phyloP scores from a whole-genome alignment of 2,113 vertebrate species.

The Mola mola region DNA sequence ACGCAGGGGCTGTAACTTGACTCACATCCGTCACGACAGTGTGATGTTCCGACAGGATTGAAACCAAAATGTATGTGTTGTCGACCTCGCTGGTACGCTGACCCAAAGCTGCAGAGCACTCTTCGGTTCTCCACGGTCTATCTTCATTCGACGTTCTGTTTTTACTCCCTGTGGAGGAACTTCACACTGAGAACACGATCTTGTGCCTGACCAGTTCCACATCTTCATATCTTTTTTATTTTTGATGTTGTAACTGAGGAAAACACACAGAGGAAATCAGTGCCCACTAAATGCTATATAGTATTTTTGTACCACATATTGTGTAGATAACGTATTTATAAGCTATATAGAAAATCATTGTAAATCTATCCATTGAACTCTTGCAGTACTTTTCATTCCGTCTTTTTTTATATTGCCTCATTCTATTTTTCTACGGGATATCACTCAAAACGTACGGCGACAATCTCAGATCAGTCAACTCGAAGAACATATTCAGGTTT shows the following conservation, averaged over 20 bases:
- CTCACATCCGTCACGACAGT: no score
- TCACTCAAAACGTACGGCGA: slow-evolving; percentile 77
- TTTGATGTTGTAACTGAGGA: slow-evolving; percentile 9
- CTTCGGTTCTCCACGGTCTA: no score
- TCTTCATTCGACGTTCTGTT: no score
- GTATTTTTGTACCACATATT: slow-evolving; percentile 90
- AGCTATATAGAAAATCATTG: slow-evolving; percentile 89
- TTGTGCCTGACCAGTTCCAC: slow-evolving; percentile 84
- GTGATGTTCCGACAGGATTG: slow-evolving; percentile 6
- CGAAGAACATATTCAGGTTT: slow-evolving; percentile 64
- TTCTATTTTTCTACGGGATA: slow-evolving; percentile 85
- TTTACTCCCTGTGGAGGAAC: no score
- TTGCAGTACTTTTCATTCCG: slow-evolving; percentile 86
- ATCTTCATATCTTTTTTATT: slow-evolving; percentile 68
- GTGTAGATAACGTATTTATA: slow-evolving; percentile 93
- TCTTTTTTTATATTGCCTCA: slow-evolving; percentile 81
- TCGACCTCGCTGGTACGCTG: no score
- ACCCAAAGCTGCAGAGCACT: no score
- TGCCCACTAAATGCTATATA: slow-evolving; percentile 83
- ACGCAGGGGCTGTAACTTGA: no score
- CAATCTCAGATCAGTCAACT: slow-evolving; percentile 72
- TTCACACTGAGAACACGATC: no score
- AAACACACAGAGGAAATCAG: slow-evolving; percentile 64
- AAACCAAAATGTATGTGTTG: no score
- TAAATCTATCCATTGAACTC: slow-evolving; percentile 89